phyloP scores from a whole-genome alignment of 1,140 invertebrate species.

The Lysiphlebus fabarum region DNA sequence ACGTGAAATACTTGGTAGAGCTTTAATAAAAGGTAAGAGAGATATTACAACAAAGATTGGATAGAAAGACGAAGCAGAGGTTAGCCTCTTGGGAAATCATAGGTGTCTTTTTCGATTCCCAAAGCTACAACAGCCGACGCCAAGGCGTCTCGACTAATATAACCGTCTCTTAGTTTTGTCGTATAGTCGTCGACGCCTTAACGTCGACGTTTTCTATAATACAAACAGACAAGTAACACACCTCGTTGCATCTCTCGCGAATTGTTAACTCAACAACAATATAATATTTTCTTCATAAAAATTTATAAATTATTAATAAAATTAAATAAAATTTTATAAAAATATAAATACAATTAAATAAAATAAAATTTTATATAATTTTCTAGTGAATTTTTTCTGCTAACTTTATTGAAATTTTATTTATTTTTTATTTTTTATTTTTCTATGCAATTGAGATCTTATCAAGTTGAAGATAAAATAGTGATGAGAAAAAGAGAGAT shows the following conservation, averaged over 20 bases:
- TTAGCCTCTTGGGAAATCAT: slow-evolving; percentile 49
- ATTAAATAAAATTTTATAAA: too few species aligned
- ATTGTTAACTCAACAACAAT: slow-evolving; percentile 20
- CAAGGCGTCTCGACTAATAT: slow-evolving; percentile 13
- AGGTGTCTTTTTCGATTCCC: slow-evolving; percentile 41
- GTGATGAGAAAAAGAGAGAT: too few species aligned
- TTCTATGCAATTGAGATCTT: too few species aligned
- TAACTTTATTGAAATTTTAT: too few species aligned
- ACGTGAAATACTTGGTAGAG: too few species aligned
- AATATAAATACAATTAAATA: too few species aligned
- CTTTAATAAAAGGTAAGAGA: background rate
- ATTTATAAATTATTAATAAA: too few species aligned
- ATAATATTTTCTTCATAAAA: too few species aligned
- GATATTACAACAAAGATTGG: slow-evolving; percentile 11
- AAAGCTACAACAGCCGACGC: slow-evolving; percentile 8
- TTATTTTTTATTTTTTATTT: too few species aligned
- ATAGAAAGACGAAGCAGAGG: slow-evolving; percentile 21
- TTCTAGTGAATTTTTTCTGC: too few species aligned
- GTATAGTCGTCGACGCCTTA: background rate
- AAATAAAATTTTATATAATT: too few species aligned
- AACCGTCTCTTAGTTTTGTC: slow-evolving; percentile 7
- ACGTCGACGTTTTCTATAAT: slow-evolving; percentile 18
- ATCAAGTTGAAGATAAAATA: too few species aligned
- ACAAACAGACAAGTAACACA: slow-evolving; percentile 10
- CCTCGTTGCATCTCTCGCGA: slow-evolving; percentile 24